Evolutionary conservation across 2,797 vertebrate species (phyloP), one percentile per base, ranked within the genome.

Genomic region (Onychomys torridus): DNA sequence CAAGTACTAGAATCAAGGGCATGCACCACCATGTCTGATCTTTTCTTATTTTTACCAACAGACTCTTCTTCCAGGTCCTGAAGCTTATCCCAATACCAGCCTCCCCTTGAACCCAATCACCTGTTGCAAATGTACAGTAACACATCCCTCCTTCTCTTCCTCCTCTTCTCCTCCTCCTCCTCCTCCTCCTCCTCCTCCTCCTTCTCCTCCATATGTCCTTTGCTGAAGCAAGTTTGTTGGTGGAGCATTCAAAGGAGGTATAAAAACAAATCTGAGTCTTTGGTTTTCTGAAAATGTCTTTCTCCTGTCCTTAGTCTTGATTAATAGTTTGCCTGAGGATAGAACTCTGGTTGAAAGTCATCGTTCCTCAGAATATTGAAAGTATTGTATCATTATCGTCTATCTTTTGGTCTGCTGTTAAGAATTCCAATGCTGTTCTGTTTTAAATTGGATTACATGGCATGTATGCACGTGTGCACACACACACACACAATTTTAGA

Each of bases 231-330:
- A 65, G 55, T 81, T 59, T 92, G 91, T 69, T 17, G 29, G 52
- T 75, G 40, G 57, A 63, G 52, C 90, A 69, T 93, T 84, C 77
- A 73, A 34, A 82, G 34, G 65, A 88, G 49, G 93, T n/a, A 46
- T 71, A 91, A 95, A 89, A 87, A 65, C 49, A 89, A 91, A 59
- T 46, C 55, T 21, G 59, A 89, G 93, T 17, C 73, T 92, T 81
- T 63, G 52, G 71, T 89, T 97, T 96, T 95, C 71, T 77, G 73
- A 71, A 75, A 92, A 85, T 85, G 86, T 71, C 89, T 88, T 94
- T 96, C 93, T 90, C 82, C 87, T 89, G 63, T 32, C 34, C 71
- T 92, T 71, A 37, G 37, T 49, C 83, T 92, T 94, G 97, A 96
- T 92, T 83, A 90, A 92, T 32, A 81, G 23, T 84, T 90, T 76